These are phyloP conservation scores for Megalops atlanticus DNA, from an alignment of 2,113 vertebrate genomes.

Conservation along the genomic window DNA sequence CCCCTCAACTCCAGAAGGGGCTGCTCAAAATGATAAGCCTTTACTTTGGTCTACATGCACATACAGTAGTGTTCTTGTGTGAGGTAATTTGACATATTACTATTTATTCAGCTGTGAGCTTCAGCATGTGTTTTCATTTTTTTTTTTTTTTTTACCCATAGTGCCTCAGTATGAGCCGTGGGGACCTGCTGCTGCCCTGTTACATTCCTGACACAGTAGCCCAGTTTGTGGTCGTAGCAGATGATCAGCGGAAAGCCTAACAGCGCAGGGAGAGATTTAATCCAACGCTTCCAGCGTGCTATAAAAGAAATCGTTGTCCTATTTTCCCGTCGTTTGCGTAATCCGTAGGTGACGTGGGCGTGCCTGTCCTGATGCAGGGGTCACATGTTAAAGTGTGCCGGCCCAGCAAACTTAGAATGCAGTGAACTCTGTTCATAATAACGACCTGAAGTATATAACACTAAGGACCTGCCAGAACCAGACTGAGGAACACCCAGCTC, in stretches of 20 bases:
- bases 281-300: too few relatives aligned
- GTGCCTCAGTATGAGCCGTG: slow-evolving; percentile 4
- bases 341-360: too few relatives aligned
- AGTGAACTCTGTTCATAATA: too few relatives aligned
- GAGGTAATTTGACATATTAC: slow-evolving; percentile 20
- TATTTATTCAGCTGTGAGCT: slow-evolving; percentile 39
- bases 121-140: slow-evolving; percentile 28
- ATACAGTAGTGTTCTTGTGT: not conserved
- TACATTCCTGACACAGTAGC: not conserved
- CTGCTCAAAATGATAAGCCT: not conserved
- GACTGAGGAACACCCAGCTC: too few relatives aligned
- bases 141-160: not conserved
- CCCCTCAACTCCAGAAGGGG: not conserved
- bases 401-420: too few relatives aligned
- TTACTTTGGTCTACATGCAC: not conserved
- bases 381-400: too few relatives aligned
- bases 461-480: too few relatives aligned
- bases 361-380: too few relatives aligned
- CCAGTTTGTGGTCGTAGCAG: not conserved
- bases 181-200: not conserved
- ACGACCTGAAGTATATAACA: too few relatives aligned
- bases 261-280: not conserved
- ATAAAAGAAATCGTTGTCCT: too few relatives aligned
- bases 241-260: too few relatives aligned
- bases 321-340: too few relatives aligned